Percentiles rank a stretch among this genome's conserved stretches.
phyloP scores from a whole-genome alignment of 30 jellyfish, hydroid and myxozoan genomes.

The Clytia hemisphaerica region DNA sequence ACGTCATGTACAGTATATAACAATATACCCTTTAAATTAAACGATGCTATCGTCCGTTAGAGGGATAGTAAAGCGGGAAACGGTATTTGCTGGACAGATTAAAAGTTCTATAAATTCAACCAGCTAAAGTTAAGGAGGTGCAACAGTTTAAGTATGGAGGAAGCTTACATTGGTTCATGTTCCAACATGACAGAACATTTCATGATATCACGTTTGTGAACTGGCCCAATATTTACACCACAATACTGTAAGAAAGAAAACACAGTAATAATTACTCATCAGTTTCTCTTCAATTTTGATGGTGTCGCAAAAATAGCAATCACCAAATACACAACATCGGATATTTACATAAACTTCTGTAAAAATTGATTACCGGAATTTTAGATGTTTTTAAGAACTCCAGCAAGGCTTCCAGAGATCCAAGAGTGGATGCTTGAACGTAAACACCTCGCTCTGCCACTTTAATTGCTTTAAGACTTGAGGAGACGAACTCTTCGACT shows the following conservation, averaged over 20 bases:
- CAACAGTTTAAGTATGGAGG: neutral
- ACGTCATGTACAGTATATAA: too few species aligned
- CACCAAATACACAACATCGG: neutral
- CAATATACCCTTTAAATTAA: too few species aligned
- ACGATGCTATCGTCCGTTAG: too few species aligned
- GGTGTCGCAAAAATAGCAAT: neutral
- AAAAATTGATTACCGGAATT: slow-evolving; percentile 59
- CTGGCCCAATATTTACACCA: slow-evolving; percentile 99
- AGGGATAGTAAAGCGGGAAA: too few species aligned
- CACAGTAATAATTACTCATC: neutral
- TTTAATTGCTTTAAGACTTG: slow-evolving; percentile 73
- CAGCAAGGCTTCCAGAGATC: slow-evolving; percentile 94
- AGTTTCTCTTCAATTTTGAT: neutral
- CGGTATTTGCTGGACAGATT: too few species aligned
- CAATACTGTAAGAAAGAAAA: slow-evolving; percentile 71
- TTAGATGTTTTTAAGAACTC: slow-evolving; percentile 91
- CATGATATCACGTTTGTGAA: slow-evolving; percentile 93
- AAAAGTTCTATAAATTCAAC: too few species aligned
- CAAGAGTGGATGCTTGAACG: slow-evolving; percentile 99
- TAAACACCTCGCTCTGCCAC: slow-evolving; percentile 94
- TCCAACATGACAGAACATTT: slow-evolving; percentile 94
- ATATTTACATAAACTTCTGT: neutral
- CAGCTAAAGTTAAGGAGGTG: too few species aligned
- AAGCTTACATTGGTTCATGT: slow-evolving; percentile 92
- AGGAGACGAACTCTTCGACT: slow-evolving; percentile 64